Evolutionary conservation across 2,113 vertebrate genomes (phyloP).

Genomic region (Lontra canadensis): DNA sequence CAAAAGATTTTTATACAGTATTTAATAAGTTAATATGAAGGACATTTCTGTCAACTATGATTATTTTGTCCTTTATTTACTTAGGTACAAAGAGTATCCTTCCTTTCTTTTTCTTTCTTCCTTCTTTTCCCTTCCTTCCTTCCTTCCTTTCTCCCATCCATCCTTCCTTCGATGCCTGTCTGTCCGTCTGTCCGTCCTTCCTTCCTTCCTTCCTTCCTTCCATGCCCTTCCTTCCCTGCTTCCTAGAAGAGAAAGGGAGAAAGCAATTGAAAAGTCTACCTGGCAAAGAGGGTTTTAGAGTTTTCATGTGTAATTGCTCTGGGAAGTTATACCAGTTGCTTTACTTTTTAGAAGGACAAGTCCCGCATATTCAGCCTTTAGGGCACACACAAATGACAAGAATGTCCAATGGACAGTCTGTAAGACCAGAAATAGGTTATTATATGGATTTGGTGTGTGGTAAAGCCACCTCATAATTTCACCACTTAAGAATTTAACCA

Average conservation of each 20-base stretch:
- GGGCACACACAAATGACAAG: not conserved
- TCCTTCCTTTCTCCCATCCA: not conserved
- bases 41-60: slow-evolving; percentile 2
- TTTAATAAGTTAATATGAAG: not conserved
- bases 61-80: not conserved
- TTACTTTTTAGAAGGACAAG: slow-evolving; percentile 21
- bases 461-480: slow-evolving; percentile 13
- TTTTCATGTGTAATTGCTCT: slow-evolving; percentile 44
- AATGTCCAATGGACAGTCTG: slow-evolving; percentile 45
- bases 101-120: not conserved
- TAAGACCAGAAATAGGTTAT: slow-evolving; percentile 47
- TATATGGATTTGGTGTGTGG: not conserved
- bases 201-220: not conserved
- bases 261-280: not conserved
- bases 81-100: not conserved
- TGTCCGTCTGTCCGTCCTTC: too few relatives aligned
- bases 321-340: slow-evolving; percentile 55
- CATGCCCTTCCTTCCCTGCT: not conserved
- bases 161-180: not conserved
- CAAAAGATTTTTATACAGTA: not conserved
- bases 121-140: not conserved
- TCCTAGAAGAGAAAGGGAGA: not conserved
- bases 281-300: not conserved
- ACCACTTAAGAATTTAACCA: not conserved
- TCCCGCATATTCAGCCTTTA: slow-evolving; percentile 53